A percentile compares a stretch with the other conserved stretches of the same genome.
These are phyloP conservation scores for Penaeus monodon DNA, from an alignment of 2,888 invertebrate species.

Conservation along the genomic window DNA sequence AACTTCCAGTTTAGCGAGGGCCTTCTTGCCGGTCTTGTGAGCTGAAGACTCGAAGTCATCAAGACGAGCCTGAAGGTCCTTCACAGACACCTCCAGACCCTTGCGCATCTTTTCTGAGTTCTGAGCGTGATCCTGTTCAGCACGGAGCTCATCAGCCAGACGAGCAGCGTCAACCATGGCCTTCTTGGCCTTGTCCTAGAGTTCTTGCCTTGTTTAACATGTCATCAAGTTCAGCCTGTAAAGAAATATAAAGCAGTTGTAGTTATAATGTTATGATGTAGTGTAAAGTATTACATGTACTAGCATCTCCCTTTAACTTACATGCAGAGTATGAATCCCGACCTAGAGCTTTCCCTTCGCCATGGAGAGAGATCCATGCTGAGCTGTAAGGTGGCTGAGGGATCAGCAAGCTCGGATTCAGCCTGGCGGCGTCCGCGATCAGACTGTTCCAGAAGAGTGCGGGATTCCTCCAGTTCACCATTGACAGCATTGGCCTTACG, in stretches of 20 bases:
- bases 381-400: too few relatives aligned
- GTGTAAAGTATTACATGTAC: too few relatives aligned
- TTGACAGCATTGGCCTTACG: slow-evolving; percentile 72
- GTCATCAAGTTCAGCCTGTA: too few relatives aligned
- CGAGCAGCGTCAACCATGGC: slow-evolving; percentile 88
- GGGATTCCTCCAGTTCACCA: slow-evolving; percentile 87
- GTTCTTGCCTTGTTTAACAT: too few relatives aligned
- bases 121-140: slow-evolving; percentile 85
- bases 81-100: slow-evolving; percentile 89
- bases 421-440: too few relatives aligned
- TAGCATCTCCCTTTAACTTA: slow-evolving; percentile 69
- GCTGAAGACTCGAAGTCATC: slow-evolving; percentile 66
- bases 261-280: slow-evolving; percentile 69
- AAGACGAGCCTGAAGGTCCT: slow-evolving; percentile 74
- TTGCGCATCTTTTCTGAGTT: slow-evolving; percentile 95
- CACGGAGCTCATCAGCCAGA: slow-evolving; percentile 90
- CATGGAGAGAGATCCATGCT: too few relatives aligned
- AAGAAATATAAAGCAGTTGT: too few relatives aligned
- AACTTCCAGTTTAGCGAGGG: too few relatives aligned
- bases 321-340: slow-evolving; percentile 97
- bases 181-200: too few relatives aligned
- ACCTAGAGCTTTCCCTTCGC: slow-evolving; percentile 78
- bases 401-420: too few relatives aligned
- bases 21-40: too few relatives aligned
- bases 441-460: slow-evolving; percentile 79